Percentiles rank a stretch among this genome's conserved stretches.
Conservation (phyloP, 2,797 vertebrate genomes). For the Molossus molossus region DNA sequence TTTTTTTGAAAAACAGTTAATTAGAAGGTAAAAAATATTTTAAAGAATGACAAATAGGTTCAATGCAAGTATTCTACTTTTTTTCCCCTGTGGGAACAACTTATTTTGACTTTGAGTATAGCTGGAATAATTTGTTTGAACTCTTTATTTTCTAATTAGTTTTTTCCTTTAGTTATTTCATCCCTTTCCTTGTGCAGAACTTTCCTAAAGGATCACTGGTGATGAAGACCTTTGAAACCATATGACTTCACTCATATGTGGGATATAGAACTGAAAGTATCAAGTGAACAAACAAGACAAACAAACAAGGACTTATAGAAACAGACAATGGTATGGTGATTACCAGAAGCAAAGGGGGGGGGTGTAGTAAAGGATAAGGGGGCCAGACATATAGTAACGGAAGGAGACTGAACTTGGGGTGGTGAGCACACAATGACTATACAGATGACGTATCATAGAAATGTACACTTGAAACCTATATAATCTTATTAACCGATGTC, state of each 20-base stretch:
- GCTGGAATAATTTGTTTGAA: not conserved
- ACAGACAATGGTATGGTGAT: not conserved
- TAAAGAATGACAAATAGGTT: constrained; percentile 39
- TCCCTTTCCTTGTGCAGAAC: not conserved
- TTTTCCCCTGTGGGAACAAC: not conserved
- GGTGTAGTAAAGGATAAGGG: not conserved
- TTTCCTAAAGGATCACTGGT: not conserved
- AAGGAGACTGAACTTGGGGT: not conserved
- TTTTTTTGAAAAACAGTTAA: constrained; percentile 48
- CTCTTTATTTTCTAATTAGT: not conserved
- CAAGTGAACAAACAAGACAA: not conserved
- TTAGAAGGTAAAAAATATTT: constrained; percentile 56
- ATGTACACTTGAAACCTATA: not conserved
- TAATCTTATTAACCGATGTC: not conserved
- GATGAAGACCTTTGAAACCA: not conserved
- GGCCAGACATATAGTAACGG: not conserved
- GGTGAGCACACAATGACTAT: not conserved
- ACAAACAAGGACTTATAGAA: not conserved
- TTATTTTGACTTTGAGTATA: not conserved
- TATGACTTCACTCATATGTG: not conserved
- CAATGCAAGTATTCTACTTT: not conserved
- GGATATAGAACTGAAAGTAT: not conserved
- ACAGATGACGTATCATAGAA: not conserved
- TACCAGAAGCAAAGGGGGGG: not conserved
- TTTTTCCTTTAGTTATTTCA: constrained; percentile 21